Base-by-base conservation (phyloP, 2,113 vertebrate genomes). In the Cisticola juncidis region DNA sequence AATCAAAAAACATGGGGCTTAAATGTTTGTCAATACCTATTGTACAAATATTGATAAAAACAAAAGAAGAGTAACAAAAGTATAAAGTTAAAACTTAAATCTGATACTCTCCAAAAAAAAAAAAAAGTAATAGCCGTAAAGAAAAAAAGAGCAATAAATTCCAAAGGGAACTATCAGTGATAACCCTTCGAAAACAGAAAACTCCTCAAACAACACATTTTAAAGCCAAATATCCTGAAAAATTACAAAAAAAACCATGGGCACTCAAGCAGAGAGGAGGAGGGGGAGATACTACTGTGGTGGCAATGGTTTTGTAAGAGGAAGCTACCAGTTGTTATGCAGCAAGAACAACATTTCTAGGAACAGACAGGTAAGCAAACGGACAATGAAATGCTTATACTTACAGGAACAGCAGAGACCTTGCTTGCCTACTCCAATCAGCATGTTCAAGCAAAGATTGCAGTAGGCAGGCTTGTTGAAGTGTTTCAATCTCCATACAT, bases 401-500 rank as follows among this genome's bases (percentile, higher is more conserved):
- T 99, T 97, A 99, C 99, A 99, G 11, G 98, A 99, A 97, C 99
- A 99, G 98, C 98, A 99, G 80, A 99, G 98, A 31, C 99, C 99
- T 95, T 99, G 99, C 94, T 99, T 99, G 53, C 99, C 99, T 91
- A 99, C 98, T 20, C 99, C 99, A 1, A 99, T 99, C 62, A 99
- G 97, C 99, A 99, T 99, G 96, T 99, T 99, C 95, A 99, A 97
- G 90, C 99, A 99, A 86, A 99, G 99, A 96, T 99, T 99, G 90
- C 99, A 99, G 97, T 99, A 99, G 48, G 99, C 99, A 48, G 99
- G 99, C 90, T 99, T 99, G 98, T 99, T 99, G 96, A 99, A 99
- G 96, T 99, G 99, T 94, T 99, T 99, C 97, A 99, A 98, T 65
- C 99, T 97, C 99, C 99, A 99, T 96, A 99, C 99, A 25, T 99